Percentiles rank a stretch among this genome's conserved stretches.
Evolutionary conservation across 2,888 invertebrate genomes (phyloP).

Genomic region (Ceramica pisi): DNA sequence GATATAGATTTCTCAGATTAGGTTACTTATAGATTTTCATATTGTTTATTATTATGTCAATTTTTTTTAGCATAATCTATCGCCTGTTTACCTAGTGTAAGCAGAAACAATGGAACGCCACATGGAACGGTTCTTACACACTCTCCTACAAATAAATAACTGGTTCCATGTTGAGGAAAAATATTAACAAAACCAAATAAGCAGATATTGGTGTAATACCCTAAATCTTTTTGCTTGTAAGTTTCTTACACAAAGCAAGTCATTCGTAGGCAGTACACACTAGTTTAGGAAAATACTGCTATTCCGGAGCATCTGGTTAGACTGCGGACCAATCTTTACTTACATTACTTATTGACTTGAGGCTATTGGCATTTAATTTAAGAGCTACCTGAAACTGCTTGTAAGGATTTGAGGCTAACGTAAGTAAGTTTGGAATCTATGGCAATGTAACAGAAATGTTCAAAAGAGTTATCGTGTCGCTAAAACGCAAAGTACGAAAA

Average conservation of each 20-base stretch:
- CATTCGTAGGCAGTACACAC: constrained; percentile 45
- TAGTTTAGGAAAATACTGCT: constrained; percentile 7
- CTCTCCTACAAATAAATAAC: constrained; percentile 9
- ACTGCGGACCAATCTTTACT: neutral
- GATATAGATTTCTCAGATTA: too few relatives aligned
- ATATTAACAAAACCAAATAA: constrained; percentile 37
- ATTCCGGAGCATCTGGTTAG: constrained; percentile 14
- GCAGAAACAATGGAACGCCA: neutral
- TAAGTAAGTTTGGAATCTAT: too few relatives aligned
- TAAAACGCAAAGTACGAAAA: too few relatives aligned
- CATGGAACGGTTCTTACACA: neutral
- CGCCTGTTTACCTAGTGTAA: too few relatives aligned
- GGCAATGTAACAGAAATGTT: too few relatives aligned
- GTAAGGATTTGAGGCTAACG: too few relatives aligned
- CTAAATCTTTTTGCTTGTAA: constrained; percentile 29
- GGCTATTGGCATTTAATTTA: neutral
- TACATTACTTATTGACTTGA: neutral
- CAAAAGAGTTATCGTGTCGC: too few relatives aligned
- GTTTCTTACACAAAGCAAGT: constrained; percentile 29
- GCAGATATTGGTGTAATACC: constrained; percentile 19
- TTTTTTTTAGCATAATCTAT: neutral
- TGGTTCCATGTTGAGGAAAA: neutral
- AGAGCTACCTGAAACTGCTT: neutral
- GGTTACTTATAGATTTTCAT: neutral
- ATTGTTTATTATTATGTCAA: neutral